These are phyloP conservation scores for Nipponacmea schrenckii DNA, from an alignment of 2,888 invertebrate species.

Conservation along the genomic window DNA sequence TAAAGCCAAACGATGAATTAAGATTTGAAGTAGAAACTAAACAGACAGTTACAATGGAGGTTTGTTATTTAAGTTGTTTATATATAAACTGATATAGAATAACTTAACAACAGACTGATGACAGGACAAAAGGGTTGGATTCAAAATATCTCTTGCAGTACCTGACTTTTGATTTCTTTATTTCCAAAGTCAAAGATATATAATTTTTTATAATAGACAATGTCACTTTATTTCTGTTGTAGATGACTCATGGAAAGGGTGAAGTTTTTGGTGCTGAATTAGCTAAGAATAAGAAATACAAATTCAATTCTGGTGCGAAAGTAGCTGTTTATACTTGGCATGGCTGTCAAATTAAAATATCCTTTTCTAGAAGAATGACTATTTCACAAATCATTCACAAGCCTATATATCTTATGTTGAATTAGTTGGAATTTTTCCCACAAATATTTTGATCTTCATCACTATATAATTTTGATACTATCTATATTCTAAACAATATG, in stretches of 20 bases:
- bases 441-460: no score
- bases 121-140: background rate
- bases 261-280: conserved; percentile 98
- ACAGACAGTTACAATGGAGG: conserved; percentile 49
- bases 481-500: no score
- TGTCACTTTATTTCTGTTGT: conserved; percentile 38
- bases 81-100: background rate
- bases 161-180: no score
- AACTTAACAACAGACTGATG: background rate
- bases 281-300: conserved; percentile 90
- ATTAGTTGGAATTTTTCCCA: no score
- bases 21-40: conserved; percentile 87
- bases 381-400: no score
- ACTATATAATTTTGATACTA: no score
- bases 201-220: no score
- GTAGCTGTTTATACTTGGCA: conserved; percentile 97
- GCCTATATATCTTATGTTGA: no score
- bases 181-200: no score
- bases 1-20: conserved; percentile 89
- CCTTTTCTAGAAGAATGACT: conserved; percentile 39
- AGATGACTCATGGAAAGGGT: conserved; percentile 89
- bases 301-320: conserved; percentile 89
- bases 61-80: conserved; percentile 27
- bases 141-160: no score
- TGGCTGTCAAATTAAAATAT: conserved; percentile 83